Evolutionary conservation across 2,797 vertebrate genomes (phyloP), one percentile per base, ranked within the genome.

Genomic region (Amblyraja radiata): DNA sequence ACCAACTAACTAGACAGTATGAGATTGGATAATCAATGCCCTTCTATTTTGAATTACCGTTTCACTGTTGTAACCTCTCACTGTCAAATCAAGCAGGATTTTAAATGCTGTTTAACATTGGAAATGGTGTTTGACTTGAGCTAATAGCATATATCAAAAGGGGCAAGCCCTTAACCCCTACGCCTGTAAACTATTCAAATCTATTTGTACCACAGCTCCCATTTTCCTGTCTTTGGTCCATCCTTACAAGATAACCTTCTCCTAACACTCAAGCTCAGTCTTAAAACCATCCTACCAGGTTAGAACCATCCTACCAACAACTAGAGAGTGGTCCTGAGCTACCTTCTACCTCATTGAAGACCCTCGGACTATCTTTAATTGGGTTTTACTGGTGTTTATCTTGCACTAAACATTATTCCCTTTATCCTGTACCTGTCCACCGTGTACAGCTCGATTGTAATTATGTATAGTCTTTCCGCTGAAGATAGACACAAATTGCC

Each of bases 11-110:
- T 25, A 76, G 23, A 32, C 36, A 92, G 54, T 54, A 71, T 28
- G 13, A 58, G 90, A 76, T 92, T 74, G 46, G 65, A 11, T 92
- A 58, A 92, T 58, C 90, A 92, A 76, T 92, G n/a, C 6, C 23
- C 39, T 76, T 92, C 39, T 74, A 23, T 46, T 76, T 92, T 68
- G 36, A 76, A 23, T 46, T 76, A 46, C 21, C 46, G 74, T 92
- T 73, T 91, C 54, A 54, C n/a, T 11, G 14, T 25, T 92, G 39
- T 54, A 39, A 76, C 25, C 28, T 91, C 65, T 36, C 18, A 73
- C 86, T 90, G 86, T 13, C 54, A 84, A 25, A 61, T 84, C 32
- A 21, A 2, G 8, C 16, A 36, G n/a, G 84, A 7, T 36, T 68
- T 88, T 32, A 8, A 16, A 88, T 88, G 36, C 32, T 86, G 28